phyloP scores from a whole-genome alignment of 2,797 vertebrate genomes.

The Coracias cyanogaster region DNA sequence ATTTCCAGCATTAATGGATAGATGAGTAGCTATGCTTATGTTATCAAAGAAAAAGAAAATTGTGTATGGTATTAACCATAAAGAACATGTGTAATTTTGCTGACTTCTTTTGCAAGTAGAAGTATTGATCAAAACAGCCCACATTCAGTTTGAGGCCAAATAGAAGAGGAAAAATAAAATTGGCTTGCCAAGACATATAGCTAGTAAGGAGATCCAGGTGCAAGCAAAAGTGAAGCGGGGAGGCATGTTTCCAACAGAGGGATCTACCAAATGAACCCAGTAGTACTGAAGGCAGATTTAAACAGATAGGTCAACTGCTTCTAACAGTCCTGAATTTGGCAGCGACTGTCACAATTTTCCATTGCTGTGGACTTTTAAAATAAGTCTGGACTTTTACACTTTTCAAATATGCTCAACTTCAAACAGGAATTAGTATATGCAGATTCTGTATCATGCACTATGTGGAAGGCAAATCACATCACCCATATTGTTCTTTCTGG shows the following conservation, averaged over 20 bases:
- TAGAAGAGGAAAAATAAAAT: neutral
- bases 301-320: neutral
- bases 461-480: neutral
- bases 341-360: neutral
- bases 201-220: neutral
- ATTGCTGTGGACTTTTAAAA: neutral
- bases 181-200: neutral
- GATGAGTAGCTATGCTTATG: neutral
- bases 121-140: neutral
- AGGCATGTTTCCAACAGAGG: neutral
- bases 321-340: neutral
- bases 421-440: neutral
- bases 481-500: neutral
- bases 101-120: neutral
- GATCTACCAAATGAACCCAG: neutral
- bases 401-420: neutral
- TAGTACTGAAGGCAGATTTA: neutral
- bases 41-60: neutral
- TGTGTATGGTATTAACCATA: neutral
- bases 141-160: neutral
- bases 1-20: slow-evolving; percentile 1
- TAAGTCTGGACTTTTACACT: neutral
- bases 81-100: neutral
- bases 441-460: neutral
- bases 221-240: neutral